These are phyloP conservation scores for Diloba caeruleocephala DNA, from an alignment of 2,888 invertebrate species.

Conservation along the genomic window DNA sequence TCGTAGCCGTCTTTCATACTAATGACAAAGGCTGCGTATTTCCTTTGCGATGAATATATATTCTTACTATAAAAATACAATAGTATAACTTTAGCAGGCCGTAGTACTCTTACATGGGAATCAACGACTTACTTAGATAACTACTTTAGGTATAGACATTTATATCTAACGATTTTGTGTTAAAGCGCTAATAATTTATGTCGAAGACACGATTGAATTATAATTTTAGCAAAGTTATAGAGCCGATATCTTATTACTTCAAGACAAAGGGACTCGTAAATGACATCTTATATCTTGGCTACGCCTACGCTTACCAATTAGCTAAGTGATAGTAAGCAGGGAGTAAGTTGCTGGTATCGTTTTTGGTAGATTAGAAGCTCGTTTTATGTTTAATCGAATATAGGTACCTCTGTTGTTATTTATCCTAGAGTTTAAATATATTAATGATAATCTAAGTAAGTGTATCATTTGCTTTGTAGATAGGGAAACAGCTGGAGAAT, in stretches of 20 bases:
- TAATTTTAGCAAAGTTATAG: slow-evolving; percentile 19
- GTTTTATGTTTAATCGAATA: too few species aligned
- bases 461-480: too few species aligned
- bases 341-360: background rate
- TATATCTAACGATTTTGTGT: slow-evolving; percentile 18
- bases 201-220: slow-evolving; percentile 16
- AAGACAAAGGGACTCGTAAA: slow-evolving; percentile 25
- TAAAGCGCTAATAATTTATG: slow-evolving; percentile 26
- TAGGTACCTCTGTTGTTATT: too few species aligned
- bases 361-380: background rate
- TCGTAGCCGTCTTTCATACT: slow-evolving; percentile 18
- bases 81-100: slow-evolving; percentile 19
- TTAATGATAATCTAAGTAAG: too few species aligned
- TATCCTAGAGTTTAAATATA: too few species aligned
- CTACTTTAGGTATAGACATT: slow-evolving; percentile 2
- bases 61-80: slow-evolving; percentile 12
- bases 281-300: slow-evolving; percentile 6
- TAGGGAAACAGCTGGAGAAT: too few species aligned
- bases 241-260: slow-evolving; percentile 15
- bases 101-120: slow-evolving; percentile 18
- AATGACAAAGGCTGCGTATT: slow-evolving; percentile 21
- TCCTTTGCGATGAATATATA: slow-evolving; percentile 10
- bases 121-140: slow-evolving; percentile 14
- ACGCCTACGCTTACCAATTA: slow-evolving; percentile 27
- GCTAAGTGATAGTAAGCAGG: slow-evolving; percentile 27